A percentile compares a stretch with the other conserved stretches of the same genome.
These are phyloP conservation scores for Tachystola acroxantha DNA, from an alignment of 2,888 invertebrate species.

Conservation along the genomic window DNA sequence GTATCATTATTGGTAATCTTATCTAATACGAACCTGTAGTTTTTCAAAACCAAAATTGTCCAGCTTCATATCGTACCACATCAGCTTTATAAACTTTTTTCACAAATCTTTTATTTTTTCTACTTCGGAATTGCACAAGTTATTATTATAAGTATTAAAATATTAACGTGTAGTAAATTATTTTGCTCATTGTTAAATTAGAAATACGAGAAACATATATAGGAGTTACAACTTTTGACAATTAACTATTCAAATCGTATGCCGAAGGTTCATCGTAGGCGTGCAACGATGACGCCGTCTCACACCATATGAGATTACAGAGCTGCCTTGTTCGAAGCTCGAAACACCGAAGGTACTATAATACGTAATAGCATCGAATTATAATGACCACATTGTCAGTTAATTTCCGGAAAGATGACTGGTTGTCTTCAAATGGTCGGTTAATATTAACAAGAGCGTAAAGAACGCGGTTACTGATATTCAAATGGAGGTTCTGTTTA, in stretches of 20 bases:
- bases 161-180: too few species aligned
- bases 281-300: conserved; percentile 56
- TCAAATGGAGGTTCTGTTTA: conserved; percentile 55
- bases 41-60: conserved; percentile 72
- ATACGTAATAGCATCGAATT: conserved; percentile 37
- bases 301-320: conserved; percentile 55
- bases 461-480: conserved; percentile 36
- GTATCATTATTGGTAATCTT: too few species aligned
- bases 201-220: too few species aligned
- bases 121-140: too few species aligned
- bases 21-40: conserved; percentile 49
- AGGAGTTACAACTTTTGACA: not conserved
- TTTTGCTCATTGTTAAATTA: too few species aligned
- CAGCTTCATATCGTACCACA: conserved; percentile 59
- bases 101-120: too few species aligned
- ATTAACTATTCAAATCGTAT: conserved; percentile 25
- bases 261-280: conserved; percentile 47
- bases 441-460: conserved; percentile 30
- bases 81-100: too few species aligned
- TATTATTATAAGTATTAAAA: too few species aligned
- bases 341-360: conserved; percentile 35
- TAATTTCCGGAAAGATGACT: conserved; percentile 34
- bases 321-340: conserved; percentile 43
- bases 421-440: conserved; percentile 38
- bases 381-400: conserved; percentile 33